A percentile compares a stretch with the other conserved stretches of the same genome.
phyloP scores from a whole-genome alignment of 92 coral and sea anemone species.

The Heliopora coerulea region DNA sequence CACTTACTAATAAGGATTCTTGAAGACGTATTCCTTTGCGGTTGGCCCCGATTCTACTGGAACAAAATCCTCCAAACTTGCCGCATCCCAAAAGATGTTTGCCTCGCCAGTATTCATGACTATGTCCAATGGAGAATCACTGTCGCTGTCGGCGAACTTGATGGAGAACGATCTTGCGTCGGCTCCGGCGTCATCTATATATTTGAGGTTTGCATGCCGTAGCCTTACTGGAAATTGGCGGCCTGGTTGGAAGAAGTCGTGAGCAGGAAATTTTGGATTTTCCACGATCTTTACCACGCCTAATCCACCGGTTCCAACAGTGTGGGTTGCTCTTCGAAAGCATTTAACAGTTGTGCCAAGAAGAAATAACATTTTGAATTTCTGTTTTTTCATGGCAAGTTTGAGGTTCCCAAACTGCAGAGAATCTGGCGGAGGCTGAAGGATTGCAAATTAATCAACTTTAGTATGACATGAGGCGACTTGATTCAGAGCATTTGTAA shows the following conservation, averaged over 20 bases:
- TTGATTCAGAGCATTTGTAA: no score
- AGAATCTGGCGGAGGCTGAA: slow-evolving; percentile 45
- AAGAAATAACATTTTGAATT: slow-evolving; percentile 23
- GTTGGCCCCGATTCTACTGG: slow-evolving; percentile 45
- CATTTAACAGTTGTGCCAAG: slow-evolving; percentile 32
- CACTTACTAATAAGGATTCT: slow-evolving; percentile 68
- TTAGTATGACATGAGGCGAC: no score
- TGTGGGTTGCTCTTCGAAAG: slow-evolving; percentile 45
- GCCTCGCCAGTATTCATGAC: slow-evolving; percentile 70
- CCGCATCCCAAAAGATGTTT: slow-evolving; percentile 64
- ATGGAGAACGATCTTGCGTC: slow-evolving; percentile 71
- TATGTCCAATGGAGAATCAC: slow-evolving; percentile 70
- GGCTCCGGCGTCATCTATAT: slow-evolving; percentile 60
- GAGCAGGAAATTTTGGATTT: slow-evolving; percentile 75
- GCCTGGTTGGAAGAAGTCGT: slow-evolving; percentile 67
- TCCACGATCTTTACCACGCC: slow-evolving; percentile 53
- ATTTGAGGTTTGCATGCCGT: slow-evolving; percentile 60
- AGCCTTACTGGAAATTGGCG: slow-evolving; percentile 64
- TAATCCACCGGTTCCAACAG: slow-evolving; percentile 52
- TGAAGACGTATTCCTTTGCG: slow-evolving; percentile 57
- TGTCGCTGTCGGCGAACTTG: slow-evolving; percentile 77
- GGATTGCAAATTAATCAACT: background rate
- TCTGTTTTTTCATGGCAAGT: slow-evolving; percentile 6
- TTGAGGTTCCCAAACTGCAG: slow-evolving; percentile 20
- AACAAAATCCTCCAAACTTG: slow-evolving; percentile 51